Evolutionary conservation across 1,140 invertebrate species (phyloP).

Genomic region (Lycorma delicatula): DNA sequence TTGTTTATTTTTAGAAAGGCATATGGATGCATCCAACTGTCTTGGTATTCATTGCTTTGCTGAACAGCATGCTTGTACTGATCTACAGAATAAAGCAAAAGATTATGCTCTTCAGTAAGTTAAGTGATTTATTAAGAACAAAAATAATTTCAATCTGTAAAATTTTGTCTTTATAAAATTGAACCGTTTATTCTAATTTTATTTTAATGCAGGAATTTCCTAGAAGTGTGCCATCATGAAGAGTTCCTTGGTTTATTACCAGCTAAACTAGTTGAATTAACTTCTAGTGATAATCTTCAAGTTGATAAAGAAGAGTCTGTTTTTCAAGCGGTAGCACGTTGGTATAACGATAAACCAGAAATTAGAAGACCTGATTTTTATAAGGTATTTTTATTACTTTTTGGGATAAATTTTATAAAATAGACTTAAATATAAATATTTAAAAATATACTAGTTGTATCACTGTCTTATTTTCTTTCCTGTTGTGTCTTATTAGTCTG

Average conservation of each 20-base stretch:
- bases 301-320: constrained; percentile 47
- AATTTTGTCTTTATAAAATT: not conserved
- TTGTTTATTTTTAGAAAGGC: constrained; percentile 43
- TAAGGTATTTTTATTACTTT: no score
- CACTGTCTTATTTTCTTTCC: no score
- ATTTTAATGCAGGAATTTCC: not conserved
- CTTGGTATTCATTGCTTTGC: constrained; percentile 50
- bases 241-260: constrained; percentile 42
- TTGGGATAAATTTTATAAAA: no score
- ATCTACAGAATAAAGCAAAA: constrained; percentile 41
- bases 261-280: constrained; percentile 44
- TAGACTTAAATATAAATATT: no score
- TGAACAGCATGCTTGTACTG: constrained; percentile 44
- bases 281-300: constrained; percentile 44
- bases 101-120: constrained; percentile 26
- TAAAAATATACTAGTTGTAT: no score
- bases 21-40: constrained; percentile 48
- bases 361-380: constrained; percentile 33
- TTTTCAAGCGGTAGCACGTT: constrained; percentile 45
- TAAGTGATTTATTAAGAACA: no score
- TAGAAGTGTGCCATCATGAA: constrained; percentile 39
- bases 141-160: no score
- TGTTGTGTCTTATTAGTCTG: no score
- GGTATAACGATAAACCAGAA: constrained; percentile 41
- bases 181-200: not conserved